A percentile compares a stretch with the other conserved stretches of the same genome.
These are phyloP conservation scores for Brachyhypopomus occidentalis DNA, from an alignment of 2,113 vertebrate species.

Conservation along the genomic window DNA sequence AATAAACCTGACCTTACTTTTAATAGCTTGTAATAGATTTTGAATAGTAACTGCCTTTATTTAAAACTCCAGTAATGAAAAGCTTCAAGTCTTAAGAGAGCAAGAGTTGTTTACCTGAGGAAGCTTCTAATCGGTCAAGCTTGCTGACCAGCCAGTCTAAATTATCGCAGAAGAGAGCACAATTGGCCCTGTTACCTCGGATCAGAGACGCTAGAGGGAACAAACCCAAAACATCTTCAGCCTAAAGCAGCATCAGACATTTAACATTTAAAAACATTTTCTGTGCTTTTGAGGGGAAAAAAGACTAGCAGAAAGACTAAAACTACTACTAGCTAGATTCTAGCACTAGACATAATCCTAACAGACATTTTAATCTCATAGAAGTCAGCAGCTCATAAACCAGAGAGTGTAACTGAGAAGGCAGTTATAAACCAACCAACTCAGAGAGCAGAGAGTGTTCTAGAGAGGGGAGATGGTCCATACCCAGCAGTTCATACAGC, in stretches of 20 bases:
- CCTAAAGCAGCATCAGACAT: background rate
- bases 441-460: background rate
- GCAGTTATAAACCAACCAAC: no score
- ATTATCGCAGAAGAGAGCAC: conserved; percentile 89
- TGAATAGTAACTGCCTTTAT: no score
- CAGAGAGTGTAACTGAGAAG: no score
- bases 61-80: background rate
- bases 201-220: conserved; percentile 82
- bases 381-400: no score
- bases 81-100: background rate
- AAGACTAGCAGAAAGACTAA: no score
- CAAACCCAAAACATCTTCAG: conserved; percentile 33
- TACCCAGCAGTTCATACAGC: conserved; percentile 88
- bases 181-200: conserved; percentile 88
- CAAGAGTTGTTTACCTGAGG: conserved; percentile 77
- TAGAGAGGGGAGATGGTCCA: background rate
- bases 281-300: no score
- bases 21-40: no score
- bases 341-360: no score
- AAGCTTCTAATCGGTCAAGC: conserved; percentile 89
- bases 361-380: no score
- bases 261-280: background rate
- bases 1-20: no score
- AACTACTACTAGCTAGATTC: no score
- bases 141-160: conserved; percentile 95